Conservation (phyloP, 2,113 vertebrate species). For the Protomyctophum bolini region DNA sequence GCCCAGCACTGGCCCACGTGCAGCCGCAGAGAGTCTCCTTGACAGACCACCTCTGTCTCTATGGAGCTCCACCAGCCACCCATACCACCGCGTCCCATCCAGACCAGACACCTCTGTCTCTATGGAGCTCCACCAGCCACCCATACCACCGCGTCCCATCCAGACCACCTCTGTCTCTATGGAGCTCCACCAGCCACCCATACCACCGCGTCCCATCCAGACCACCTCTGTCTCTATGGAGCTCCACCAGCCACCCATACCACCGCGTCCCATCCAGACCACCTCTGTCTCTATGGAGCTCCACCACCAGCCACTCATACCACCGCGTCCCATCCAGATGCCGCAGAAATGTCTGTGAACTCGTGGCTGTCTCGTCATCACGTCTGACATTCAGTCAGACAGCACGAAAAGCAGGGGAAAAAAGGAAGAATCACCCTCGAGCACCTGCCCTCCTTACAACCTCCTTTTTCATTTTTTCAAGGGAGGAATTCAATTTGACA, state of each 20-base stretch:
- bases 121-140: background rate
- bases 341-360: constrained; percentile 42
- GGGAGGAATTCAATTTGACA: constrained; percentile 46
- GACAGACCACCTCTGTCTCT: background rate
- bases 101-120: background rate
- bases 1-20: too few species aligned
- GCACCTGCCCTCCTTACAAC: constrained; percentile 42
- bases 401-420: constrained; percentile 13
- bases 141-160: constrained; percentile 10
- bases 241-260: constrained; percentile 1
- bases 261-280: background rate
- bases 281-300: constrained; percentile 2
- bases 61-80: background rate
- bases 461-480: constrained; percentile 12
- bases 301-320: constrained; percentile 1
- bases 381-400: constrained; percentile 46
- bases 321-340: constrained; percentile 15
- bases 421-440: constrained; percentile 22
- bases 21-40: too few species aligned
- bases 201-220: constrained; percentile 14
- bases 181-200: background rate
- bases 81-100: constrained; percentile 10
- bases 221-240: constrained; percentile 1
- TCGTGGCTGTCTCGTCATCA: constrained; percentile 60
- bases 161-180: constrained; percentile 1